Percentiles rank a stretch among this genome's conserved stretches.
Conservation (phyloP, 2,888 invertebrate species). For the Arctia plantaginis region DNA sequence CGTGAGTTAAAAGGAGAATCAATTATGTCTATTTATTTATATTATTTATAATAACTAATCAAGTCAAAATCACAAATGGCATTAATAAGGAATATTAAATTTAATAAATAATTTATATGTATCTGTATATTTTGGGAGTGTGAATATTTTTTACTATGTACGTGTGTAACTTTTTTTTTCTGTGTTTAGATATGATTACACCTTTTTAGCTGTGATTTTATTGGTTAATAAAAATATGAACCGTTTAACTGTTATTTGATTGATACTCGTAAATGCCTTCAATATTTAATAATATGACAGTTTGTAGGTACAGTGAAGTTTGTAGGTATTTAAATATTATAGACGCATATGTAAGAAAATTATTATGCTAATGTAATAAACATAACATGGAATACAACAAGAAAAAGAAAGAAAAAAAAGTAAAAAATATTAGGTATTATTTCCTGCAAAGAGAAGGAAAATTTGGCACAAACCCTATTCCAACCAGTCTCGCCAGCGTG, state of each 20-base stretch:
- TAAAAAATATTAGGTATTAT: no score
- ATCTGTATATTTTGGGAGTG: background rate
- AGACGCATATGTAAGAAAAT: no score
- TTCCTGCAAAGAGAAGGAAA: no score
- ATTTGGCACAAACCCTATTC: no score
- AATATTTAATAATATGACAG: background rate
- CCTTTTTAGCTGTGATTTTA: constrained; percentile 9
- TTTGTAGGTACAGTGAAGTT: no score
- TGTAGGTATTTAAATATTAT: no score
- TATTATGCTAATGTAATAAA: no score
- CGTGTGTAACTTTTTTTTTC: background rate
- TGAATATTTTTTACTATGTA: background rate
- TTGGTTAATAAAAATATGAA: background rate
- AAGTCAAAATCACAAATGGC: background rate
- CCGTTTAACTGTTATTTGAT: background rate
- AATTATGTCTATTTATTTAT: background rate
- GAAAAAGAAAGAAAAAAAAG: no score
- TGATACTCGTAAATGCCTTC: background rate
- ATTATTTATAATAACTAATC: background rate
- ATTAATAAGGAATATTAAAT: background rate
- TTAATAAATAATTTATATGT: constrained; percentile 3
- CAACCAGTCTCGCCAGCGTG: no score
- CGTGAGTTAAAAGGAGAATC: background rate
- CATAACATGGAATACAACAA: no score
- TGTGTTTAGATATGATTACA: background rate